Conservation (phyloP, 2,888 invertebrate genomes). For the Morinoia aosen region DNA sequence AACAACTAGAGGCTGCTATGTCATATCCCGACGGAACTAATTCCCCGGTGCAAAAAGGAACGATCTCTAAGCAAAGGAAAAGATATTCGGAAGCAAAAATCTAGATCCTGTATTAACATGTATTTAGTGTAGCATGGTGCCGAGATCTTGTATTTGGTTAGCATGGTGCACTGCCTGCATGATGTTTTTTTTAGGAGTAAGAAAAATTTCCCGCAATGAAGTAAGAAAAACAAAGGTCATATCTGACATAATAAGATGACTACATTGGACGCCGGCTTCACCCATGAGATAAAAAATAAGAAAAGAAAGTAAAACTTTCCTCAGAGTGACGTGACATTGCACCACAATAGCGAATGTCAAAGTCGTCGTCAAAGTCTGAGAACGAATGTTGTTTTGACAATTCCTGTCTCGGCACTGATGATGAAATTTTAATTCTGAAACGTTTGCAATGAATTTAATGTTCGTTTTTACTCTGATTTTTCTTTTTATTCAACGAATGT, state of each 20-base stretch:
- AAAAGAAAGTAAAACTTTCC: too few relatives aligned
- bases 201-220: neutral
- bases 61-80: neutral
- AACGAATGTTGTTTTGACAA: neutral
- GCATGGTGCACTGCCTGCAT: neutral
- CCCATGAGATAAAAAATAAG: neutral
- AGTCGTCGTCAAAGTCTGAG: too few relatives aligned
- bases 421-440: too few relatives aligned
- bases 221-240: neutral
- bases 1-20: neutral
- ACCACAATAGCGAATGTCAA: too few relatives aligned
- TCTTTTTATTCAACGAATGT: neutral
- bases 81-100: neutral
- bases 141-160: neutral
- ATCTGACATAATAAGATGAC: neutral
- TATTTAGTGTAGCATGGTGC: too few relatives aligned
- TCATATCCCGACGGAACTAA: neutral
- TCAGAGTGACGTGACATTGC: too few relatives aligned
- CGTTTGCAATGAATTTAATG: too few relatives aligned
- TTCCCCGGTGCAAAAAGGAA: neutral
- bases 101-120: neutral
- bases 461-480: too few relatives aligned
- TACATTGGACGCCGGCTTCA: neutral
- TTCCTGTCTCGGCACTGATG: too few relatives aligned
- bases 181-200: neutral